These are phyloP conservation scores for Felis catus DNA, from an alignment of 2,113 vertebrate species.

Conservation along the genomic window F.catus_Fca126_mat1.0 CM031418.1:111286001-111286500, in stretches of 20 bases:
- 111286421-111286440: not conserved
- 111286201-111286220: slow-evolving; percentile 39
- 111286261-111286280: slow-evolving; percentile 48
- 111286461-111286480: not conserved
- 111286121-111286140: not conserved
- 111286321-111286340: slow-evolving; percentile 25
- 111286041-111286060: not conserved
- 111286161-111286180: not conserved
- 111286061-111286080: not conserved
- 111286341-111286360: not conserved
- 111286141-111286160: slow-evolving; percentile 32
- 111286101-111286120: not conserved
- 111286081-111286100: not conserved
- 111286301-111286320: not conserved
- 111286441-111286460: not conserved
- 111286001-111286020: not conserved
- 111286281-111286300: slow-evolving; percentile 39
- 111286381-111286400: not conserved
- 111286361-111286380: slow-evolving; percentile 8
- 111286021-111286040: not conserved
- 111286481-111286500: not conserved
- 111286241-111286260: slow-evolving; percentile 48
- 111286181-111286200: not conserved
- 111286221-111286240: not conserved
- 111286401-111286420: not conserved